Base-by-base conservation (phyloP, 2,888 invertebrate genomes). In the Sphaerophoria taeniata region DNA sequence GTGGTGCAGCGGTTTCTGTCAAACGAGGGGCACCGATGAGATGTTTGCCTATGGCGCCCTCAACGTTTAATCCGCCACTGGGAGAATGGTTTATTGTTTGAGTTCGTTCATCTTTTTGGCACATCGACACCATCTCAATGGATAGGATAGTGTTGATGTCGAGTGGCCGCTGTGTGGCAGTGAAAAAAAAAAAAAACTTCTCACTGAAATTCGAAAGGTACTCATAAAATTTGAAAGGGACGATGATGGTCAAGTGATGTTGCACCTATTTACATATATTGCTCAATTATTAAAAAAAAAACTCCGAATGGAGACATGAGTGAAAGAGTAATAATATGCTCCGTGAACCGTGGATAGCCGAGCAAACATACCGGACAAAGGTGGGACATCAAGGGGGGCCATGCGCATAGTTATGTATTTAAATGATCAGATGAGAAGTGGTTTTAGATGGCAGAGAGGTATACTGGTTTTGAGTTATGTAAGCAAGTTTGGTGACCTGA, bases 401-500 rank as follows among this genome's bases (percentile, higher is more conserved):
- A 4, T 67, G 39, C 2, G 36, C 65, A 67, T 51, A 67, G 9
- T 55, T 14, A 36, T 14, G 39, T 24, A 36, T 14, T 53, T 24
- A 53, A 53, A 36, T 39, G 11, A 9, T n/a, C 51, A 53, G 39
- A 67, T 67, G 67, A 39, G 67, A 39, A 53, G 51, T 53, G 7
- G 53, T 39, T 67, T 53, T 31, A 11, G 67, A 53, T 67, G 67
- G 67, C 39, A 53, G 36, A 43, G 12, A 43, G 43, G 3, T 43
- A 53, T 14, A 63, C 53, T 67, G 31, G 67, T 67, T 67, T 67
- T 4, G 9, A 43, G 36, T 84, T 84, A 72, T 80, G 84, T 31
- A 84, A 84, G 49, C 53, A 67, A 60, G 74, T 83, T 67, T 71
- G 79, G 71, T 80, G 84, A 75, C 79, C 84, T 84, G 80, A 53